Base-by-base conservation (phyloP, 2,797 vertebrate species). In the Lutjanus campechanus region DNA sequence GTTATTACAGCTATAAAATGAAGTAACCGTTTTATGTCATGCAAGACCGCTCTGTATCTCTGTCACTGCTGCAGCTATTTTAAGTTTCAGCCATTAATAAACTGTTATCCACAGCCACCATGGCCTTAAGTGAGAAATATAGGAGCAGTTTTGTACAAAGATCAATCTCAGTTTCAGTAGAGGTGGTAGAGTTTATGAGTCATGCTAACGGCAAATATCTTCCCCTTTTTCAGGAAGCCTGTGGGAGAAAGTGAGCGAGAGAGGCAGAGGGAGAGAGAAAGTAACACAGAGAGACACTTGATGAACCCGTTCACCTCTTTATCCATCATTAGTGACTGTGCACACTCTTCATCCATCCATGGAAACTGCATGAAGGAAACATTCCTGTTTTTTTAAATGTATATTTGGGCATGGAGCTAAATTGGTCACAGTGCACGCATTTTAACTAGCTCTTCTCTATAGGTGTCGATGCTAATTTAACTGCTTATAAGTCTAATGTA, bases 291-390 rank as follows among this genome's bases (percentile, higher is more conserved):
- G 25, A 73, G 69, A 59, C 41, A 69, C 16, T 13, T 1, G 12
- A 1, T 56, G 69, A 87, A 85, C 76, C 66, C 25, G 0, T 79
- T 87, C 70, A 85, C 58, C 76, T 82, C 65, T 41, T 73, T 55
- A 73, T 68, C 44, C 67, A 66, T 72, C 69, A 65, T 72, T 20
- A 71, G 19, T 55, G 40, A 63, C 64, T 46, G 22, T 13, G 15
- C 59, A 46, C 72, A 62, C 54, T 67, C 63, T 46, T 47, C 8
- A 55, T 63, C 69, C 47, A 53, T 63, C 69, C 47, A 53, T 63
- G 76, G 74, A 84, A 84, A 83, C 58, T 61, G 16, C 60, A 63
- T 40, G 60, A 55, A 53, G 73, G 54, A 56, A 79, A 29, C 22
- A 64, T 73, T 81, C 66, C 70, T 77, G 10, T 64, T n/a, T 12